Evolutionary conservation across 23 tunicate species (phyloP).

Genomic region (Clavelina lepadiformis): DNA sequence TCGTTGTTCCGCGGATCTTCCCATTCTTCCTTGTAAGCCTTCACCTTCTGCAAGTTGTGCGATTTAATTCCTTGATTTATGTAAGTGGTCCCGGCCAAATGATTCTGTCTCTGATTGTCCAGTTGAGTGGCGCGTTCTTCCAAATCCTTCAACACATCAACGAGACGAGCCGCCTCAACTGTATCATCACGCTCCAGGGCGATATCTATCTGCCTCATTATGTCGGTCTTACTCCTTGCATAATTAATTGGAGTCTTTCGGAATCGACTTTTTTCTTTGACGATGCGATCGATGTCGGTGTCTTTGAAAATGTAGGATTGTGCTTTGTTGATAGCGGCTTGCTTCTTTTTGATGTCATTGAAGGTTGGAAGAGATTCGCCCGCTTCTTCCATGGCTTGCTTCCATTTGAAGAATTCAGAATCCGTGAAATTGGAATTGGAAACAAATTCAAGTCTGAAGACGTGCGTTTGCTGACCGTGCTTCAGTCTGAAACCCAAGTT

Average conservation of each 20-base stretch:
- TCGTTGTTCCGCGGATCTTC: constrained; percentile 15
- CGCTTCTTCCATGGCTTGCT: constrained; percentile 8
- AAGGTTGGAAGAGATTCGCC: constrained; percentile 43
- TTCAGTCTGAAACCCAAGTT: too few species aligned
- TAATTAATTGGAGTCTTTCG: constrained; percentile 62
- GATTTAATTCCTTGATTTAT: constrained; percentile 63
- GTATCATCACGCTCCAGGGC: constrained; percentile 35
- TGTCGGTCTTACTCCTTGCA: constrained; percentile 56
- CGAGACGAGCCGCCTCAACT: constrained; percentile 22
- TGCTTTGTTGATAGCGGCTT: constrained; percentile 28
- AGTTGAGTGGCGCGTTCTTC: constrained; percentile 62
- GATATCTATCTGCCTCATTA: constrained; percentile 54
- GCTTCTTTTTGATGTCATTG: constrained; percentile 39
- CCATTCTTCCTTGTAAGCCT: constrained; percentile 71
- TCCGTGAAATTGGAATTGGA: too few species aligned
- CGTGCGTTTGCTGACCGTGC: too few species aligned
- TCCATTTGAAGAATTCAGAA: too few species aligned
- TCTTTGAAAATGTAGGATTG: constrained; percentile 40
- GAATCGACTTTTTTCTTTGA: constrained; percentile 54
- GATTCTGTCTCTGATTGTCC: constrained; percentile 53
- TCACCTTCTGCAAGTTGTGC: constrained; percentile 55
- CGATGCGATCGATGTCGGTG: constrained; percentile 51
- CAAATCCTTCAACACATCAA: constrained; percentile 42
- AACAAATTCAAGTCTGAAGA: too few species aligned
- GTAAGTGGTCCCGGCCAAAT: constrained; percentile 64